Conservation (phyloP, 2,888 invertebrate genomes). For the Galerucella pusilla region DNA sequence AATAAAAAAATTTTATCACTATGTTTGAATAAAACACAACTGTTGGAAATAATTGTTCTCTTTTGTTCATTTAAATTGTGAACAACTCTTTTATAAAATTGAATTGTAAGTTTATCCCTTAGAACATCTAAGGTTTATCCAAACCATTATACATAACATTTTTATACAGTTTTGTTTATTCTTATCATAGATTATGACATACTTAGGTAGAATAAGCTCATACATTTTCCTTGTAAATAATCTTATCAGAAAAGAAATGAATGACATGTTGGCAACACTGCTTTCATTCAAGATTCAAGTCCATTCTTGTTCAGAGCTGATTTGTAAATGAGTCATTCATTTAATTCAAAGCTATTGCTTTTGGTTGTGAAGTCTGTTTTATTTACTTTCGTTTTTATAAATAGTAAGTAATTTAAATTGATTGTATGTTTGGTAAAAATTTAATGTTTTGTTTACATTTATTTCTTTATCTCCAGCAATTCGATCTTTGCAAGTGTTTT, state of each 20-base stretch:
- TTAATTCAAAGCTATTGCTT: slow-evolving; percentile 11
- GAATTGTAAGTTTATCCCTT: background rate
- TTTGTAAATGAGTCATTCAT: slow-evolving; percentile 25
- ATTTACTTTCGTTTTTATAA: background rate
- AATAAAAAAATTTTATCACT: too few relatives aligned
- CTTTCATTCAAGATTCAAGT: slow-evolving; percentile 27
- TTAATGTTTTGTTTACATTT: background rate
- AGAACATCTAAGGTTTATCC: too few relatives aligned
- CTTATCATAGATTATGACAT: background rate
- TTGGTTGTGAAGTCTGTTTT: background rate
- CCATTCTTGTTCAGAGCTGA: slow-evolving; percentile 20
- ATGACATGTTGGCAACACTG: slow-evolving; percentile 7
- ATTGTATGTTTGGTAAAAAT: background rate
- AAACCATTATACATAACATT: background rate
- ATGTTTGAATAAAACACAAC: too few relatives aligned
- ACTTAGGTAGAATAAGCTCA: background rate
- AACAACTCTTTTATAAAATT: too few relatives aligned
- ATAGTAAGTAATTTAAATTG: background rate
- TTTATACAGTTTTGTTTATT: background rate
- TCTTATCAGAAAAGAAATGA: background rate
- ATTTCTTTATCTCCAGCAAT: background rate
- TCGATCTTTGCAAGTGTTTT: background rate
- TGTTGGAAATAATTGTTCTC: too few relatives aligned
- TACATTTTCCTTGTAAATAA: background rate
- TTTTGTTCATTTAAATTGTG: too few relatives aligned